A percentile compares a stretch with the other conserved stretches of the same genome.
These are phyloP conservation scores for Adelosebastes latens DNA, from an alignment of 2,797 vertebrate genomes.

Conservation along the genomic window DNA sequence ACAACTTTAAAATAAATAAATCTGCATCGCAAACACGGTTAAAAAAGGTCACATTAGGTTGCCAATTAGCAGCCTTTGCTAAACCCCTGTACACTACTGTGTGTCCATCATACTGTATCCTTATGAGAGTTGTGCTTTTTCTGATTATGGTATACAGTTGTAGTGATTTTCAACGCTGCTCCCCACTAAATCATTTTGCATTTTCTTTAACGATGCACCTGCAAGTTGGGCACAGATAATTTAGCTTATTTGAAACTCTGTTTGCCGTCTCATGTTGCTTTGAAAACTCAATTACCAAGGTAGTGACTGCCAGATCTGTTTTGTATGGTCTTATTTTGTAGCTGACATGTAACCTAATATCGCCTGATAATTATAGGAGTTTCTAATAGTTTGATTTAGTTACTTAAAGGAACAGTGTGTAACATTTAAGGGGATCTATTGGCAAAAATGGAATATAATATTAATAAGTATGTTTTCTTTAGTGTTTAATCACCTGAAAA, in stretches of 20 bases:
- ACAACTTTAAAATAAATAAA: neutral
- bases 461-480: too few species aligned
- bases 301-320: neutral
- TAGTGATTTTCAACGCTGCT: neutral
- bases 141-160: neutral
- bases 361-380: neutral
- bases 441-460: too few species aligned
- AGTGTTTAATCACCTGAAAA: too few species aligned
- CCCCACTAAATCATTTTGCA: neutral
- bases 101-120: neutral
- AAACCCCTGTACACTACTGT: neutral
- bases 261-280: conserved; percentile 10
- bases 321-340: neutral
- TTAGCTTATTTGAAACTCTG: conserved; percentile 28
- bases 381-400: neutral
- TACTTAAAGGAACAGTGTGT: neutral
- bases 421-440: too few species aligned
- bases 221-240: conserved; percentile 20
- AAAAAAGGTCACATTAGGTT: conserved; percentile 8
- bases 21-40: neutral
- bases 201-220: neutral
- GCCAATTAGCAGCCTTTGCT: neutral
- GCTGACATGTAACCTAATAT: neutral
- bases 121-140: neutral
- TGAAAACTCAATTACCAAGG: conserved; percentile 25